These are phyloP conservation scores for Lepidurus couesii DNA, from an alignment of 1,140 invertebrate genomes.

Conservation along the genomic window DNA sequence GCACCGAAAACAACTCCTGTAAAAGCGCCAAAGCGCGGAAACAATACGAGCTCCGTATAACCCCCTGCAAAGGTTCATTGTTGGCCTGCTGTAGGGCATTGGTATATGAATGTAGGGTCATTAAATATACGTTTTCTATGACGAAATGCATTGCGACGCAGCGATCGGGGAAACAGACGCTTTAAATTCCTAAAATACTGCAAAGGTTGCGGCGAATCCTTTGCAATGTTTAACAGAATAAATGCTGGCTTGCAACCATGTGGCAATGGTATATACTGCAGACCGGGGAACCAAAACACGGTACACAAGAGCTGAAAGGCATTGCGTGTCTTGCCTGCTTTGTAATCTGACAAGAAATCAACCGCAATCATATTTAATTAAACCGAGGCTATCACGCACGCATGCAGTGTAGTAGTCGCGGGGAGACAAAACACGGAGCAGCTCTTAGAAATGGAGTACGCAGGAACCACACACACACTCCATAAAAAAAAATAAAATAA, in stretches of 20 bases:
- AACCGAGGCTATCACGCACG: constrained; percentile 17
- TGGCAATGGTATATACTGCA: neutral
- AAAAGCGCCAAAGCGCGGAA: too few relatives aligned
- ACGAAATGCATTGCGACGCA: neutral
- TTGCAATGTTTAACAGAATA: neutral
- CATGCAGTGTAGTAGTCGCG: neutral
- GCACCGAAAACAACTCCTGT: too few relatives aligned
- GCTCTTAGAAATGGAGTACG: neutral
- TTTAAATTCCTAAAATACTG: neutral
- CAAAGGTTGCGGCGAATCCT: constrained; percentile 14
- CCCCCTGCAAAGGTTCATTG: too few relatives aligned
- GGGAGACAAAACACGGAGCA: neutral
- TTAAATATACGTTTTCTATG: neutral
- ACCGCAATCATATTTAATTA: constrained; percentile 22
- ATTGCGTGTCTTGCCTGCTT: constrained; percentile 8
- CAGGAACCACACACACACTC: neutral
- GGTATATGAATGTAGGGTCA: too few relatives aligned
- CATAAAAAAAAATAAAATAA: neutral
- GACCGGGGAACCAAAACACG: neutral
- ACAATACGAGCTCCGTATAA: too few relatives aligned
- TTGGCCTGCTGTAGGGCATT: too few relatives aligned
- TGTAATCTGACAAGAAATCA: constrained; percentile 19
- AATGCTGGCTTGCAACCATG: neutral
- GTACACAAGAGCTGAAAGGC: constrained; percentile 10
- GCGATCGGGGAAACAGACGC: neutral